Percentiles rank a stretch among this genome's conserved stretches.
Conservation (phyloP, 92 coral and sea anemone species). For the Palythoa heliodiscus region DNA sequence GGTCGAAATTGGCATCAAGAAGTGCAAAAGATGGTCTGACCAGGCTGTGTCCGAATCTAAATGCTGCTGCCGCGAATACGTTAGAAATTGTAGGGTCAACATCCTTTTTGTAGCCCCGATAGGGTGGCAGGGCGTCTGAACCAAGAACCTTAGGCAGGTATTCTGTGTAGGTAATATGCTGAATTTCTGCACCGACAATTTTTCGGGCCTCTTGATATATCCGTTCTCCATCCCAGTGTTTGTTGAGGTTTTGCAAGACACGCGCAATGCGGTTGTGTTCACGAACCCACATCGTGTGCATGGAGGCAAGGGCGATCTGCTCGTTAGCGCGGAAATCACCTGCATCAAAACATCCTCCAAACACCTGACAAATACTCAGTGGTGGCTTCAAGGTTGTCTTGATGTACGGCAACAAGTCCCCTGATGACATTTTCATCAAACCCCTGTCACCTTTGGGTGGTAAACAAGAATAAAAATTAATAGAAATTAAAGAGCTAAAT, state of each 20-base stretch:
- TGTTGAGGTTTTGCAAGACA: constrained; percentile 61
- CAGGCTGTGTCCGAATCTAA: constrained; percentile 90
- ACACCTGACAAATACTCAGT: constrained; percentile 81
- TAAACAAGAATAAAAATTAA: too few species aligned
- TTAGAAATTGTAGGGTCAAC: constrained; percentile 83
- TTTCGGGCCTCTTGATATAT: constrained; percentile 90
- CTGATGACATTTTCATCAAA: constrained; percentile 58
- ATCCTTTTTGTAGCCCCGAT: constrained; percentile 72
- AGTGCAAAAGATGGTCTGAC: constrained; percentile 83
- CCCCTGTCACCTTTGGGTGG: constrained; percentile 62
- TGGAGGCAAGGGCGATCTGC: constrained; percentile 88
- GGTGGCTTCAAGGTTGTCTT: constrained; percentile 85
- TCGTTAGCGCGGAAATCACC: constrained; percentile 98
- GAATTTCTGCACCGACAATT: constrained; percentile 91
- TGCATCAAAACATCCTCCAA: constrained; percentile 95
- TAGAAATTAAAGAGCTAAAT: too few species aligned
- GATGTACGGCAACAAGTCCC: constrained; percentile 78
- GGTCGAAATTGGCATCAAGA: constrained; percentile 84
- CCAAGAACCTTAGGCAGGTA: constrained; percentile 91
- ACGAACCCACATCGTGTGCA: constrained; percentile 95
- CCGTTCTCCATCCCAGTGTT: constrained; percentile 78
- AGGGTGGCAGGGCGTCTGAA: constrained; percentile 58
- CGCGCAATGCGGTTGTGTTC: constrained; percentile 93
- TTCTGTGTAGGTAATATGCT: constrained; percentile 86
- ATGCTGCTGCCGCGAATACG: constrained; percentile 92